These are phyloP conservation scores for Zapornia atra DNA, from an alignment of 2,113 vertebrate species.

Conservation along the genomic window DNA sequence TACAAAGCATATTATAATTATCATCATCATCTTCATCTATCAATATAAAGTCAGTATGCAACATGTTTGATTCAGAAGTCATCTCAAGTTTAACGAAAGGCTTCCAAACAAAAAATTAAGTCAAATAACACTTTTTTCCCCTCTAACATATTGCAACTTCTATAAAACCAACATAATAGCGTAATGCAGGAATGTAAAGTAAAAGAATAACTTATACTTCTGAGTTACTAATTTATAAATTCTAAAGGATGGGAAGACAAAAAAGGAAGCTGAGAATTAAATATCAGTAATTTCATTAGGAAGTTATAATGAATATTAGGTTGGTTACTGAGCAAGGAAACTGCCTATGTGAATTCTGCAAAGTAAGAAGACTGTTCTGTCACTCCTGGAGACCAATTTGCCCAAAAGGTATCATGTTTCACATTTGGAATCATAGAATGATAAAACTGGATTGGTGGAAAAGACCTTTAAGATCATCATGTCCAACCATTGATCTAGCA, in stretches of 20 bases:
- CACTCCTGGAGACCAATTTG: neutral
- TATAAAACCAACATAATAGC: neutral
- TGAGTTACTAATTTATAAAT: neutral
- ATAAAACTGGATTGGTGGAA: no score
- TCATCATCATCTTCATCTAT: neutral
- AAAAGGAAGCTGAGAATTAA: neutral
- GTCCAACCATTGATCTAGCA: no score
- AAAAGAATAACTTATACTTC: neutral
- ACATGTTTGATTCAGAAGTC: neutral
- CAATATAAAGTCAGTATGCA: neutral
- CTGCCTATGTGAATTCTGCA: neutral
- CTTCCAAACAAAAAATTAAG: neutral
- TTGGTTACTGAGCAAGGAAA: neutral
- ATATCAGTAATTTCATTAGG: neutral
- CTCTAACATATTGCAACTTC: neutral
- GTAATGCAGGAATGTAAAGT: neutral
- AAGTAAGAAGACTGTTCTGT: accelerated
- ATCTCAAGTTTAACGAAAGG: neutral
- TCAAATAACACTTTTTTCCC: neutral
- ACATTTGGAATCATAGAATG: neutral
- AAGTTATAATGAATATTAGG: neutral
- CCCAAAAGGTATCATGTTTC: neutral
- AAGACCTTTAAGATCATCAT: no score
- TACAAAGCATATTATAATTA: neutral
- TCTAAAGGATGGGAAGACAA: neutral